These are phyloP conservation scores for Odontamblyopus rebecca DNA, from an alignment of 2,797 vertebrate species.

Conservation along the genomic window DNA sequence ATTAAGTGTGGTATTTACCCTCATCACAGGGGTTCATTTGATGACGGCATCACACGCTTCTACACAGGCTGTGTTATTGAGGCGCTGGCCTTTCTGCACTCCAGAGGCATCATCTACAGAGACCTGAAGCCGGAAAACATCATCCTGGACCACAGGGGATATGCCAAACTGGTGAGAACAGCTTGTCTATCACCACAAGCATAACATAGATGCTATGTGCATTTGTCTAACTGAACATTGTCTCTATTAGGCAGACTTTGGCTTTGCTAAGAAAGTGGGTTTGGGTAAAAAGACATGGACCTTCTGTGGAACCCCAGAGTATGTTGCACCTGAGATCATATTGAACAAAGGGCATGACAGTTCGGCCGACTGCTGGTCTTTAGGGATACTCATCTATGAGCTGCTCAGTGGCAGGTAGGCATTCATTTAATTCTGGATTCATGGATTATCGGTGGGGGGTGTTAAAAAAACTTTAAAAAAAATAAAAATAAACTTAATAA, in stretches of 20 bases:
- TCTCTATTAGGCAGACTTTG: constrained; percentile 65
- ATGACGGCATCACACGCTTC: constrained; percentile 69
- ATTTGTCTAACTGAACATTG: not conserved
- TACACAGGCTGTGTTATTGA: constrained; percentile 74
- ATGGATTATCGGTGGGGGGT: not conserved
- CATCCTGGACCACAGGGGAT: constrained; percentile 70
- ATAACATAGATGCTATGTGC: not conserved
- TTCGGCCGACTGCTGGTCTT: constrained; percentile 74
- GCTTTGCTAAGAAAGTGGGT: constrained; percentile 76
- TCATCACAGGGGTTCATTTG: constrained; percentile 63
- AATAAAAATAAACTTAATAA: no score
- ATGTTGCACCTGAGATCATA: constrained; percentile 75
- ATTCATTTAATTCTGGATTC: not conserved
- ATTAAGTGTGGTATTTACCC: not conserved
- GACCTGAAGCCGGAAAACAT: constrained; percentile 78
- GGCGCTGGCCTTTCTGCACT: constrained; percentile 69
- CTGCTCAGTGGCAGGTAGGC: constrained; percentile 71
- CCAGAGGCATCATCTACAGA: constrained; percentile 72
- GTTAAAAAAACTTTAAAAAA: not conserved
- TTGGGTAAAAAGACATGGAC: constrained; percentile 77
- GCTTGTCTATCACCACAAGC: not conserved
- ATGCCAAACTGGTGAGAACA: constrained; percentile 65
- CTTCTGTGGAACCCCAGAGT: constrained; percentile 74
- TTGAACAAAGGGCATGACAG: constrained; percentile 75
- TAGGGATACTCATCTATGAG: constrained; percentile 74